phyloP scores from a whole-genome alignment of 2,888 invertebrate genomes.

The Dendrolimus houi region DNA sequence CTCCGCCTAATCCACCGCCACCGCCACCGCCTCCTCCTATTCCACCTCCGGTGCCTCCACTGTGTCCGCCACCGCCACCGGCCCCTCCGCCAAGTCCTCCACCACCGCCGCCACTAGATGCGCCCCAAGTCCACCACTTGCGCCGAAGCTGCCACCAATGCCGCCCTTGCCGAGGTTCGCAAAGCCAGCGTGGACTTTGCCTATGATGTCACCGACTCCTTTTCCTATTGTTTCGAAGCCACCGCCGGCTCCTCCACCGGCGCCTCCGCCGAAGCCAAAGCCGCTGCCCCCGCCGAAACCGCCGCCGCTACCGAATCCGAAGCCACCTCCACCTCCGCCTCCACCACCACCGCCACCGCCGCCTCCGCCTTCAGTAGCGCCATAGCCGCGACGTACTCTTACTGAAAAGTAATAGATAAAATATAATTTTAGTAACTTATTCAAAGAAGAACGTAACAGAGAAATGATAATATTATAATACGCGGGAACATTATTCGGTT shows the following conservation, averaged over 20 bases:
- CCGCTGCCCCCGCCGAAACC: constrained; percentile 25
- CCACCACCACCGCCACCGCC: constrained; percentile 29
- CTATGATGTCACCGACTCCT: constrained; percentile 41
- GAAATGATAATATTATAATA: too few species aligned
- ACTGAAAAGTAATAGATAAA: constrained; percentile 32
- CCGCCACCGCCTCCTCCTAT: constrained; percentile 16
- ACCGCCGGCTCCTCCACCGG: constrained; percentile 19
- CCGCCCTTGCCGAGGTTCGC: constrained; percentile 18
- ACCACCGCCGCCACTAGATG: constrained; percentile 14
- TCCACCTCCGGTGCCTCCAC: constrained; percentile 3
- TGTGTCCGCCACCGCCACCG: constrained; percentile 7
- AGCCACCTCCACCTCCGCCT: constrained; percentile 22
- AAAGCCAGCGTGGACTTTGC: constrained; percentile 38
- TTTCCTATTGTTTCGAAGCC: constrained; percentile 32
- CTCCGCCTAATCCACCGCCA: constrained; percentile 18
- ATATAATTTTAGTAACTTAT: background rate
- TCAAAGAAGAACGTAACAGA: too few species aligned
- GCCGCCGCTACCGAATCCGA: constrained; percentile 24
- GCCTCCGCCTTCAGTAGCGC: constrained; percentile 27
- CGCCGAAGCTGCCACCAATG: constrained; percentile 6
- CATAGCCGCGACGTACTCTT: constrained; percentile 44
- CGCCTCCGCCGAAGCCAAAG: constrained; percentile 14
- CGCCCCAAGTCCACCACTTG: background rate
- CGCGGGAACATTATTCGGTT: too few species aligned
- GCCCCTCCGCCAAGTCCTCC: constrained; percentile 6